These are phyloP conservation scores for Dinomys branickii DNA, from an alignment of 2,113 vertebrate species.

Conservation along the genomic window DNA sequence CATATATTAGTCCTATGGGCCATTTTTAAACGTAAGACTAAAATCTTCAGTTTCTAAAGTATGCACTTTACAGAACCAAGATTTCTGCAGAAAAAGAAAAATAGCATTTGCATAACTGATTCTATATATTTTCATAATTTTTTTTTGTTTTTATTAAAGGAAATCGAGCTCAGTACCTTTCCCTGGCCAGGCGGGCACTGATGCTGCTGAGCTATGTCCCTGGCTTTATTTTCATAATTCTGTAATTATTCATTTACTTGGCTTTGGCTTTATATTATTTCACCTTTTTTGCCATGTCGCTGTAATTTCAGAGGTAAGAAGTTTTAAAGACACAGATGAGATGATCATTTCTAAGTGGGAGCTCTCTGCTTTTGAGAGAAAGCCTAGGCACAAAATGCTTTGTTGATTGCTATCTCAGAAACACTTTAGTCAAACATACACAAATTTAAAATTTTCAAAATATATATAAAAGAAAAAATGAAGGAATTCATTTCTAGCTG, in stretches of 20 bases:
- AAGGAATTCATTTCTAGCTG: background rate
- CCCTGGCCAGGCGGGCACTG: too few relatives aligned
- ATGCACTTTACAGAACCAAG: background rate
- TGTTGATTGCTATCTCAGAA: background rate
- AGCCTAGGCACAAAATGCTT: background rate
- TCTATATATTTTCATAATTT: background rate
- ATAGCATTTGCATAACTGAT: background rate
- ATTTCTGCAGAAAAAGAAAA: background rate
- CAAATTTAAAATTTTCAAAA: background rate
- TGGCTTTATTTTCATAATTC: background rate
- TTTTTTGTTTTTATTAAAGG: too few relatives aligned
- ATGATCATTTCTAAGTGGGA: background rate
- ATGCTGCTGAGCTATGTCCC: too few relatives aligned
- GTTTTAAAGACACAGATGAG: background rate
- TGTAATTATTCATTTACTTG: background rate
- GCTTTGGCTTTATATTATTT: background rate
- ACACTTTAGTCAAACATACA: background rate
- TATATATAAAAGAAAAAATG: background rate
- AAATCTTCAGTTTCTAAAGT: background rate
- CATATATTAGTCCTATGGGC: fast-evolving
- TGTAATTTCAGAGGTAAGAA: background rate
- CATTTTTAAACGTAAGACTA: background rate
- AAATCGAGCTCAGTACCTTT: too few relatives aligned
- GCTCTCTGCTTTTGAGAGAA: background rate
- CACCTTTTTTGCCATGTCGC: background rate